Percentiles rank a stretch among this genome's conserved stretches.
phyloP scores from a whole-genome alignment of 2,888 invertebrate species.

The Dryococelus australis region DNA sequence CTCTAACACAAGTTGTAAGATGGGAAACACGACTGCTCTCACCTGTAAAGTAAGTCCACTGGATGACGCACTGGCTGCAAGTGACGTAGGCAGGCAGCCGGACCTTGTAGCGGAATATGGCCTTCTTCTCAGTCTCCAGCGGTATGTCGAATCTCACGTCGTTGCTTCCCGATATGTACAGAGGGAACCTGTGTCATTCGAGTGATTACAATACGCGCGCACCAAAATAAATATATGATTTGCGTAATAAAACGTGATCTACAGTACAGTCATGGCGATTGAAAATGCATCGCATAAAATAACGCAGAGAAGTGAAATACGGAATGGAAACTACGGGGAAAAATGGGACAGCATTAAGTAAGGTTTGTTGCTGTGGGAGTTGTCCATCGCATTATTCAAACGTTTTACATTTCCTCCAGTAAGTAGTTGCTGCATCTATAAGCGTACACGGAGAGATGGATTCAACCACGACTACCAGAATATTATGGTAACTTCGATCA shows the following conservation, averaged over 20 bases:
- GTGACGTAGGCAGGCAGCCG: conserved; percentile 82
- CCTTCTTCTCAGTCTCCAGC: conserved; percentile 71
- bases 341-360: too few relatives aligned
- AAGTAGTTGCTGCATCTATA: too few relatives aligned
- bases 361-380: too few relatives aligned
- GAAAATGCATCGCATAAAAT: neutral
- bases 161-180: conserved; percentile 76
- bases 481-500: too few relatives aligned
- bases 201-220: neutral
- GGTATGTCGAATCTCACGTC: conserved; percentile 77
- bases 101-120: conserved; percentile 73
- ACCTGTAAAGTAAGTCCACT: conserved; percentile 92
- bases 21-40: conserved; percentile 35
- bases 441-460: too few relatives aligned
- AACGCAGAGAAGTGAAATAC: too few relatives aligned
- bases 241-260: neutral
- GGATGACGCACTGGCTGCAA: conserved; percentile 89
- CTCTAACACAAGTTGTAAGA: too few relatives aligned
- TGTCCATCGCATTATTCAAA: too few relatives aligned
- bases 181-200: conserved; percentile 67
- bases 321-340: too few relatives aligned
- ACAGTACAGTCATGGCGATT: neutral
- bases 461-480: too few relatives aligned
- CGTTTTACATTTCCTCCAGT: too few relatives aligned
- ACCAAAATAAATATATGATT: neutral